phyloP scores from a whole-genome alignment of 2,113 vertebrate species.

The Pachypanchax playfairii region DNA sequence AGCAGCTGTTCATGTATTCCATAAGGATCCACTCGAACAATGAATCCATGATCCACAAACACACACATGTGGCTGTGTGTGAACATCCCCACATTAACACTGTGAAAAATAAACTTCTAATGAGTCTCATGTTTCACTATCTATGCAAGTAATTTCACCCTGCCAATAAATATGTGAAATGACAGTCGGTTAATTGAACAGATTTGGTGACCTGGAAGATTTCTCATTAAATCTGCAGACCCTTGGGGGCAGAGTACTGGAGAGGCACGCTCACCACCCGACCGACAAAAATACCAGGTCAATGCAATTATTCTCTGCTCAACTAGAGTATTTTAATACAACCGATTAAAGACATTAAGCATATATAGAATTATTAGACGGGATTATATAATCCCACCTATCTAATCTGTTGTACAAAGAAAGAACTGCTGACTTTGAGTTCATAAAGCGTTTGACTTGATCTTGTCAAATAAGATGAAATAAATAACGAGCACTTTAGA shows the following conservation, averaged over 20 bases:
- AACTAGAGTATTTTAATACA: slow-evolving; percentile 18
- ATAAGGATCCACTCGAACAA: slow-evolving; percentile 41
- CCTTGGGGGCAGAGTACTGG: slow-evolving; percentile 22
- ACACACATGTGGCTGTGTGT: slow-evolving; percentile 10
- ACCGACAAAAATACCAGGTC: slow-evolving; percentile 14
- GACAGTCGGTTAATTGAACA: slow-evolving; percentile 52
- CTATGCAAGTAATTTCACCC: slow-evolving; percentile 1
- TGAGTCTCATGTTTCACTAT: slow-evolving; percentile 11
- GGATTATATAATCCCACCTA: slow-evolving; percentile 1
- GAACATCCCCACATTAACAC: slow-evolving; percentile 21
- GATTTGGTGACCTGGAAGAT: slow-evolving; percentile 71
- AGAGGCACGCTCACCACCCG: background rate
- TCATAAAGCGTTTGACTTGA: background rate
- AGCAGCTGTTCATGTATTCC: slow-evolving; percentile 14
- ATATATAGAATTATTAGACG: background rate
- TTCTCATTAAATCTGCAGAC: slow-evolving; percentile 53
- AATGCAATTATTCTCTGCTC: slow-evolving; percentile 12
- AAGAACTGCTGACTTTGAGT: background rate
- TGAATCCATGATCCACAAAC: slow-evolving; percentile 19
- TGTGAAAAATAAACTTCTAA: slow-evolving; percentile 4
- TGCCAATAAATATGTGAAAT: slow-evolving; percentile 50
- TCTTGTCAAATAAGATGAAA: background rate
- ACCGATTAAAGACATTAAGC: no score
- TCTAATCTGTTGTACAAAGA: background rate
- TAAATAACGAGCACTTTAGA: slow-evolving; percentile 9